These are phyloP conservation scores for Ageneiosus marmoratus DNA, from an alignment of 2,113 vertebrate genomes.

Conservation along the genomic window DNA sequence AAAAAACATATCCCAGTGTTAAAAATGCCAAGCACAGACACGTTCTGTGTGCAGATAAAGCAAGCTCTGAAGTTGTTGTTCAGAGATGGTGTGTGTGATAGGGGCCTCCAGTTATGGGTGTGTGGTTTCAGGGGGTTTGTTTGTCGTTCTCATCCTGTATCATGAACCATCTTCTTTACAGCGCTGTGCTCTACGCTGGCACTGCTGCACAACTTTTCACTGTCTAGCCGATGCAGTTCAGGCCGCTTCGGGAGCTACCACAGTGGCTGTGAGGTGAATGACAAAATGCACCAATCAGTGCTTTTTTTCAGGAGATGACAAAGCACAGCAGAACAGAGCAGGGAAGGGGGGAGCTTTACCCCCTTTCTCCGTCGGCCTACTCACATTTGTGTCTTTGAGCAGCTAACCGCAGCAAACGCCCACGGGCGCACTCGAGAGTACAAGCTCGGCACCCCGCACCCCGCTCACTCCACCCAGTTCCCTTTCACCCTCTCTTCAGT, in stretches of 20 bases:
- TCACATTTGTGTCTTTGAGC: conserved; percentile 29
- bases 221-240: not conserved
- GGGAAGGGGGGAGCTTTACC: not conserved
- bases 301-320: conserved; percentile 40
- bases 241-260: not conserved
- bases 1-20: conserved; percentile 30
- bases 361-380: conserved; percentile 25
- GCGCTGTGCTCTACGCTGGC: not conserved
- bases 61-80: conserved; percentile 58
- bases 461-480: conserved; percentile 10
- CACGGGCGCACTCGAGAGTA: conserved; percentile 55
- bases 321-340: conserved; percentile 14
- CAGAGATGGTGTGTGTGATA: conserved; percentile 57
- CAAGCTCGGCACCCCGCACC: conserved; percentile 19
- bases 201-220: not conserved
- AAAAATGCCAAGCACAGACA: conserved; percentile 19
- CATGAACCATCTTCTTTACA: conserved; percentile 7
- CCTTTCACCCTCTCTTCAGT: not conserved
- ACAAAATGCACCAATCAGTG: conserved; percentile 32
- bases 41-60: conserved; percentile 47
- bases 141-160: conserved; percentile 38
- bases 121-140: conserved; percentile 54
- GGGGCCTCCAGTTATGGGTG: conserved; percentile 49
- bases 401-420: conserved; percentile 61
- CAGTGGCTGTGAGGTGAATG: not conserved